Percentiles rank a stretch among this genome's conserved stretches.
Conservation (phyloP, 2,888 invertebrate genomes). For the Stegophylla sp. region DNA sequence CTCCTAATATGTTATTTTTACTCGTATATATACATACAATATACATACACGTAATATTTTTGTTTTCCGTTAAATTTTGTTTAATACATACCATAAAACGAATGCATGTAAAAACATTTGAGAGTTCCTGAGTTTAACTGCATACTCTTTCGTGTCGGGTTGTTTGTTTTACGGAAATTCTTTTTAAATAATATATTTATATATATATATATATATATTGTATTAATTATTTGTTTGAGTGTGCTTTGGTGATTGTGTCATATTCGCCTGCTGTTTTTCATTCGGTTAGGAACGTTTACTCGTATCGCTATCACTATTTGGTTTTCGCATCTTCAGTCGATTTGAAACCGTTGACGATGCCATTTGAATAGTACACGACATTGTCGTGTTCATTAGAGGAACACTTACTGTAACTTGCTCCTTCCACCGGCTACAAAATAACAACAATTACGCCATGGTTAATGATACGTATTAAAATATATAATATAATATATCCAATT, state of each 20-base stretch:
- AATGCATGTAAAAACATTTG: not conserved
- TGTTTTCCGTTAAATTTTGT: not conserved
- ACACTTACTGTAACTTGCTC: conserved; percentile 59
- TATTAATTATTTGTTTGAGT: conserved; percentile 14
- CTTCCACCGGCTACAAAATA: conserved; percentile 68
- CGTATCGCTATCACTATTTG: conserved; percentile 44
- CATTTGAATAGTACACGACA: conserved; percentile 72
- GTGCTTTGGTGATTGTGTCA: conserved; percentile 55
- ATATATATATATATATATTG: not conserved
- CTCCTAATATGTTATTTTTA: not conserved
- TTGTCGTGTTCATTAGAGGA: conserved; percentile 63
- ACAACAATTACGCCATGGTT: not conserved
- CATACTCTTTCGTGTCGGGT: not conserved
- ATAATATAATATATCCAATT: too few species aligned
- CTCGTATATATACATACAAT: not conserved
- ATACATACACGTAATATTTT: not conserved
- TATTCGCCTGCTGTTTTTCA: conserved; percentile 26
- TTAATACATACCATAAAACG: not conserved
- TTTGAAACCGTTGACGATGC: conserved; percentile 72
- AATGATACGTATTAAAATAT: not conserved
- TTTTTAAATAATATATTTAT: conserved; percentile 14
- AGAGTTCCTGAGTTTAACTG: not conserved
- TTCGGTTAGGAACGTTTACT: conserved; percentile 55
- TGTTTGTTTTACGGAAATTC: conserved; percentile 11
- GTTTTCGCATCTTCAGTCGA: conserved; percentile 62